Base-by-base conservation (phyloP, 2,888 invertebrate species). In the Drosophila stalkeri region DNA sequence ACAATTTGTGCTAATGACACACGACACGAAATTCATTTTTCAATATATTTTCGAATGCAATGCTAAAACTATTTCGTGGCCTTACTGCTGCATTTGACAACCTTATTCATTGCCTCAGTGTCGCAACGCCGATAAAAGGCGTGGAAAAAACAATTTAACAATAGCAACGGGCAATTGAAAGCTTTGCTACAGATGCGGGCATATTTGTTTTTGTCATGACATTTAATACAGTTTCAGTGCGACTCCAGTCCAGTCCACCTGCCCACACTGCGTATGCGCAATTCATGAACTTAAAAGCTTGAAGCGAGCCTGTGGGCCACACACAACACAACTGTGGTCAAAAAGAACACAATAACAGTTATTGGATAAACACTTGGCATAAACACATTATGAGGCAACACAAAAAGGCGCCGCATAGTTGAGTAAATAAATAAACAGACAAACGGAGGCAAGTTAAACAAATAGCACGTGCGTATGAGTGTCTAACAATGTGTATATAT, bases 351-450 rank as follows among this genome's bases (percentile, higher is more conserved):
- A 56, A 41, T 3, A 31, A 67, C 77, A 68, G 72, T 72, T 85
- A 86, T 90, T 72, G 60, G 27, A 73, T 69, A 88, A 82, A 88
- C 83, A 86, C 80, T 80, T 66, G 59, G 46, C 72, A 82, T 82
- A 82, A 83, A 88, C 81, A 86, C 83, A 88, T 88, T 86, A 88
- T 73, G 64, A 72, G 47, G n/a, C 60, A 71, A 47, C 52, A 69
- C 62, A 47, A 55, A 64, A 59, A 44, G 56, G 63, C 54, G 64
- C 44, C 59, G 54, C 37, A 66, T 64, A 77, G 72, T 67, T 71
- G 70, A 65, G 80, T 74, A 88, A 90, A 86, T 83, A 90, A 90
- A 88, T 75, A 83, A 85, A 85, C 83, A 41, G 55, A 79, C 57
- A 70, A 62, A 70, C 66, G 70, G 62, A 55, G 67, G 64, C 63